Percentiles rank a stretch among this genome's conserved stretches.
Evolutionary conservation across 2,113 vertebrate genomes (phyloP).

Genomic region (Diadophis punctatus): DNA sequence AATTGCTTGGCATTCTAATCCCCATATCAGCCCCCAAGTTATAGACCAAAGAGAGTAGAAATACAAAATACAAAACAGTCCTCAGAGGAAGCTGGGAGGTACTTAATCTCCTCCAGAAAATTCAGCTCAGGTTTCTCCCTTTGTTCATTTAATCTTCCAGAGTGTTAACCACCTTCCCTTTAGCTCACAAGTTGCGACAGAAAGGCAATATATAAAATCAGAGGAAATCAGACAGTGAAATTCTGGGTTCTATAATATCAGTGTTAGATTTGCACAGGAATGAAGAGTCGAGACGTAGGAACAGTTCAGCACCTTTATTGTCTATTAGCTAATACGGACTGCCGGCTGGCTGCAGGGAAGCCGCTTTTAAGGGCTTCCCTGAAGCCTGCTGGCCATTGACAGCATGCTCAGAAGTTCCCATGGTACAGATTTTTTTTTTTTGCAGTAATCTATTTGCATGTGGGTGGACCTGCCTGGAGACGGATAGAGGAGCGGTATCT

Average conservation of each 20-base stretch:
- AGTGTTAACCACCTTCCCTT: slow-evolving; percentile 48
- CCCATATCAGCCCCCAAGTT: slow-evolving; percentile 2
- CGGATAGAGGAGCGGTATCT: too few relatives aligned
- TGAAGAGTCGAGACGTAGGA: too few relatives aligned
- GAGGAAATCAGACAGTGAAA: slow-evolving; percentile 47
- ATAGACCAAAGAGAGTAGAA: slow-evolving; percentile 25
- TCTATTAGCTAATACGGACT: too few relatives aligned
- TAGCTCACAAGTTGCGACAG: slow-evolving; percentile 47
- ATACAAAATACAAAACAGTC: slow-evolving; percentile 46
- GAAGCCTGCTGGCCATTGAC: too few relatives aligned
- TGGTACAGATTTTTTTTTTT: too few relatives aligned
- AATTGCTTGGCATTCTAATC: slow-evolving; percentile 35
- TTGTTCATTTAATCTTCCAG: slow-evolving; percentile 62
- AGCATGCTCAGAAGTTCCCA: too few relatives aligned
- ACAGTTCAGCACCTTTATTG: too few relatives aligned
- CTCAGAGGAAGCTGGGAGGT: slow-evolving; percentile 5
- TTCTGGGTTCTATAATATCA: background rate
- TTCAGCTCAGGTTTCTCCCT: slow-evolving; percentile 59
- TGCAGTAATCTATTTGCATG: too few relatives aligned
- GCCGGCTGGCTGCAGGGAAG: too few relatives aligned
- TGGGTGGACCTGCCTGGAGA: too few relatives aligned
- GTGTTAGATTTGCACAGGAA: too few relatives aligned
- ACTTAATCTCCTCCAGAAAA: slow-evolving; percentile 62
- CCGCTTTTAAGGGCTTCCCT: too few relatives aligned
- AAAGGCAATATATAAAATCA: slow-evolving; percentile 61